phyloP scores from a whole-genome alignment of 2,888 invertebrate genomes.

The Catocala nupta region DNA sequence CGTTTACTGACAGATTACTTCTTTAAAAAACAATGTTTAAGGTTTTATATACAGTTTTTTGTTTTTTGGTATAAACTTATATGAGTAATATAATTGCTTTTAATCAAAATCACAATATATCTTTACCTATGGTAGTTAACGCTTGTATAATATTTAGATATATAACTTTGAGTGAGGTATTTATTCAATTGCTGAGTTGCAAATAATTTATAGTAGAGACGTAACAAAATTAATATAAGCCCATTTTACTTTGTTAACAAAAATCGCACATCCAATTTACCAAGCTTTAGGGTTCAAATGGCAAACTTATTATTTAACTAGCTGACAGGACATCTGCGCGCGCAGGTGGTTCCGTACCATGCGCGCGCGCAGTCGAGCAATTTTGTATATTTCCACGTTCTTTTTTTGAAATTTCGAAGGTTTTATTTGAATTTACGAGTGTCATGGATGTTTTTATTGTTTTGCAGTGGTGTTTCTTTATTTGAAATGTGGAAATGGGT shows the following conservation, averaged over 20 bases:
- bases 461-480: background rate
- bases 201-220: too few species aligned
- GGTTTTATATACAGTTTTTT: too few species aligned
- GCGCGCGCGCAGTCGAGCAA: conserved; percentile 36
- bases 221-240: conserved; percentile 17
- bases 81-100: too few species aligned
- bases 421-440: conserved; percentile 52
- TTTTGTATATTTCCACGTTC: conserved; percentile 36
- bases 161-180: too few species aligned
- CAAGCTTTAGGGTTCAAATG: conserved; percentile 44
- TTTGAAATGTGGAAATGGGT: too few species aligned
- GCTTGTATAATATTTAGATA: too few species aligned
- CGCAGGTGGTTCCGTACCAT: conserved; percentile 40
- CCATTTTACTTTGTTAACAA: conserved; percentile 18
- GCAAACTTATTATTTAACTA: conserved; percentile 46
- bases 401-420: conserved; percentile 45
- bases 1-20: too few species aligned
- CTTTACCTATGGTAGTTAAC: too few species aligned
- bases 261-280: conserved; percentile 22
- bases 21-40: too few species aligned
- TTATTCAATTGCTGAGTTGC: too few species aligned
- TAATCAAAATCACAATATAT: too few species aligned
- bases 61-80: too few species aligned
- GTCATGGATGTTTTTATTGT: conserved; percentile 22
- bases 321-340: conserved; percentile 49